Evolutionary conservation across 37 sponge, comb jelly and placozoan genomes (phyloP), one percentile per base, ranked within the genome.

Genomic region (Beroe forskalii): DNA sequence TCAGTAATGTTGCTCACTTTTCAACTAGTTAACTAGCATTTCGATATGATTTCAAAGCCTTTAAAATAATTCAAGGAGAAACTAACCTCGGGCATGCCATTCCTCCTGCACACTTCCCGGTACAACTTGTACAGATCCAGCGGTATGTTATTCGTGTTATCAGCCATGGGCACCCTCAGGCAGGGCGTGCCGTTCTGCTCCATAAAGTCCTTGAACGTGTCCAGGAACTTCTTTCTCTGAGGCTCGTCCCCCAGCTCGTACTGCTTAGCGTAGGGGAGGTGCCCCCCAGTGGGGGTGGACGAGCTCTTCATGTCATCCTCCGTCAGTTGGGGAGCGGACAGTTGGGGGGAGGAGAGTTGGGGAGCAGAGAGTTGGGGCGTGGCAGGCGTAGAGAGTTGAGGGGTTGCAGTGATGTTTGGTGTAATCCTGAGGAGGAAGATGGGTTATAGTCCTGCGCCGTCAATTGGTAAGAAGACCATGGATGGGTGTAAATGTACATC

Each of bases 241-340:
- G 75, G 75, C 39, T 72, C 75, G 40, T 72, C 75, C 40, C 75
- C 75, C 35, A 72, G 75, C 39, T 72, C 75, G 40, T 72, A 72
- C 40, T 72, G 75, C 22, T 72, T 72, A 30, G 75, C 37, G 75
- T 38, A 72, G 37, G 75, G 75, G 3, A 72, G 75, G 40, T 72
- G 75, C 1, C 75, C 75, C 6, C 75, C 35, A 20, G 75, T 36
- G n/a, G n/a, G n/a, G 39, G 39, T 72, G 75, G 75, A 20, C 12
- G 39, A 35, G 75, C 35, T 72, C 39, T 72, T 72, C 1, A 72
- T 72, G 40, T 72, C 75, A 32, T 72, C 75, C 75, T 72, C 75
- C 39, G 75, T 36, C 39, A 72, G 75, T 8, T 33, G 75, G 9
- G 75, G 75, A n/a, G n/a, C n/a, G n/a, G n/a, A n/a, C n/a, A n/a